Base-by-base conservation (phyloP, 2,888 invertebrate genomes). In the Eristalis intricaria region DNA sequence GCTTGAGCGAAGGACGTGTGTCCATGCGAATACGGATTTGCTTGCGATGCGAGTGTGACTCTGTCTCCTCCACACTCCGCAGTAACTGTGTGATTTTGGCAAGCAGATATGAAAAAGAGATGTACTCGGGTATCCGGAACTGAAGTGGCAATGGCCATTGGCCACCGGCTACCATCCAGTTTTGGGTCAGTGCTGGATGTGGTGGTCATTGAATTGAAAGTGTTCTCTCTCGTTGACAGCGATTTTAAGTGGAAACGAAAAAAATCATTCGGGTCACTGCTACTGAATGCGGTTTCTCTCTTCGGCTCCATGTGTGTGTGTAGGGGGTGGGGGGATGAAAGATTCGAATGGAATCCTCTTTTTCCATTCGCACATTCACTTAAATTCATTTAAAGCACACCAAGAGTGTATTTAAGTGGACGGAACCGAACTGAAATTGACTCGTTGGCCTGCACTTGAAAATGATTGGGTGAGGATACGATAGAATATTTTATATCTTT, bases 151-250 rank as follows among this genome's bases (percentile, higher is more conserved):
- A 50, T 50, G 50, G 50, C 50, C 50, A 50, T 19, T 50, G 50
- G 50, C 50, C 50, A 50, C 60, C 15, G 26, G 23, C 11, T 11
- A 1, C 60, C 60, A 13, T 15, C 23, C 26, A 29, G 60, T 63
- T 15, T 60, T 32, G 32, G 60, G 26, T 35, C 35, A 65, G 73
- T 74, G 63, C 66, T 82, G 77, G 77, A 61, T 83, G 32, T 8
- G 32, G 76, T 71, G 77, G 83, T 77, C 83, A 77, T 77, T 77
- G 83, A 83, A 77, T 73, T 73, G 83, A 77, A 83, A 83, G 77
- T 83, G 71, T 77, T 61, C 83, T 66, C 68, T 61, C 83, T 71
- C 71, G 83, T 61, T 71, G 83, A 83, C 83, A 83, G 83, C 56
- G 56, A 77, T 73, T 83, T 73, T 68, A 71, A 83, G 77, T 77